Conservation (phyloP, 1,140 invertebrate genomes). For the Phthorimaea operculella region DNA sequence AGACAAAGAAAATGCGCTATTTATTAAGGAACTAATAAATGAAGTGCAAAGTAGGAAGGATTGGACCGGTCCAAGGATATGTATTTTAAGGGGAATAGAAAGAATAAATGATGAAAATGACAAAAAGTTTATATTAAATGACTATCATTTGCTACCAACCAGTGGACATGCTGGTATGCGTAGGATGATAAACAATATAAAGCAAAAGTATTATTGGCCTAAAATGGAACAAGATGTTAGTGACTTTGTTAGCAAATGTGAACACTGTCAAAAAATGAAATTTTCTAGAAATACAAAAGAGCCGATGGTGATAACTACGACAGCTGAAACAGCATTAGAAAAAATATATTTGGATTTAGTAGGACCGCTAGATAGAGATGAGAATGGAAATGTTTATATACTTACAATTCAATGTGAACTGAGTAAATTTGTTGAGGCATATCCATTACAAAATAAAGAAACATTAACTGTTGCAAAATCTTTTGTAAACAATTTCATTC, state of each 20-base stretch:
- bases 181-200: conserved; percentile 2
- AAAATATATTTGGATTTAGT: conserved; percentile 7
- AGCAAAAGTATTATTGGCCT: background rate
- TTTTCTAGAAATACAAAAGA: conserved; percentile 2
- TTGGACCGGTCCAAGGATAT: conserved; percentile 1
- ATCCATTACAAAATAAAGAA: conserved; percentile 18
- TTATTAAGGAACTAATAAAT: conserved; percentile 3
- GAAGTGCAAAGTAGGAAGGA: background rate
- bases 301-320: conserved; percentile 1
- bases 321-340: background rate
- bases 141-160: conserved; percentile 3
- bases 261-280: background rate
- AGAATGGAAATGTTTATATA: background rate
- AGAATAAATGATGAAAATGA: background rate
- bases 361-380: conserved; percentile 6
- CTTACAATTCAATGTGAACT: conserved; percentile 15
- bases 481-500: conserved; percentile 12
- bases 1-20: background rate
- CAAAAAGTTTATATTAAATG: conserved; percentile 1
- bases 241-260: background rate
- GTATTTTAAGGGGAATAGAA: background rate
- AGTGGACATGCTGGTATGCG: conserved; percentile 4
- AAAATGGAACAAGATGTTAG: background rate
- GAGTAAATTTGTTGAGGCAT: conserved; percentile 18
- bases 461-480: conserved; percentile 13